Base-by-base conservation (phyloP, 64 coral and sea anemone genomes). In the Actinia equina region DNA sequence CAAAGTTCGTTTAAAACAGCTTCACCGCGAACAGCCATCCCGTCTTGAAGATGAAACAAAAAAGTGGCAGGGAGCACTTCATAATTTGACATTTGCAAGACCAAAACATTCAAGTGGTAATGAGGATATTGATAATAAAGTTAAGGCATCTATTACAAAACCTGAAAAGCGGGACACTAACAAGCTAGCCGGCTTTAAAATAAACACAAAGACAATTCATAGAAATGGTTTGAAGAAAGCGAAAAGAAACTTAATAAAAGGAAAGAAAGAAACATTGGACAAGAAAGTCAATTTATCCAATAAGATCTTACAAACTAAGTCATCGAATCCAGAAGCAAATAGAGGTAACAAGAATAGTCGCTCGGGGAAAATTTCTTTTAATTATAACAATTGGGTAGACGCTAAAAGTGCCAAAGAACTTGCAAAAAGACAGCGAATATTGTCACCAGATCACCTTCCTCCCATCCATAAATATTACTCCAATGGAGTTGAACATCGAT, bases 401-500 rank as follows among this genome's bases (percentile, higher is more conserved):
- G 69, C 69, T 74, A 18, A 18, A 41, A 74, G 9, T 14, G 69
- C 13, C 20, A 15, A 30, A 74, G 10, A 74, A 37, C 25, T 15
- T 13, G 10, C 62, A 20, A 65, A 65, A 65, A 65, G 62, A 65
- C 62, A 65, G 20, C 62, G 15, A 20, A 65, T 65, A 14, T 14
- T 74, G 13, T 13, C 69, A 41, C 10, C 69, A 74, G 12, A 74
- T 41, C n/a, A 10, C 69, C n/a, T 30, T 37, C 44, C n/a, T 20
- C 17, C 43, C 2, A 81, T 81, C 8, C 44, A 81, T 81, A 81
- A 52, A 81, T 81, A 81, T 15, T 49, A 49, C 20, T 49, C 78
- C 7, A 81, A 81, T 51, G 78, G 78, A 49, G 49, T 52, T 44
- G 77, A 92, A 52, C 84, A 92, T 52, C 90, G 90, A 53, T 92